Evolutionary conservation across 2,888 invertebrate species (phyloP), one percentile per base, ranked within the genome.

Genomic region (Chaitophorus viminalis): DNA sequence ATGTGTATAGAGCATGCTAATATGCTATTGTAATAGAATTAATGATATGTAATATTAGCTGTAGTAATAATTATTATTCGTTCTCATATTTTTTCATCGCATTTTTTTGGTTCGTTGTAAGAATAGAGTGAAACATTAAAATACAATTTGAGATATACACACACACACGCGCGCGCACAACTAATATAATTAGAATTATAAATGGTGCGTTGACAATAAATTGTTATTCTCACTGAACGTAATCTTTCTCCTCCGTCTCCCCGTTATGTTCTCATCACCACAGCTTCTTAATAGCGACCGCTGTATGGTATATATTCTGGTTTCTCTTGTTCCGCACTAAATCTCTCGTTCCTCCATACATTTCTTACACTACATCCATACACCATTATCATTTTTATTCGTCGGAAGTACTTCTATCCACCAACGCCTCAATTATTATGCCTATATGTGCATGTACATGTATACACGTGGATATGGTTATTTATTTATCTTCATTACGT

Each of bases 261-360:
- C 70, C 33, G n/a, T 33, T 31, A 25, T n/a, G 52, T 72, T 72
- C 33, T 72, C 72, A n/a, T 72, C 72, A 17, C 18, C 82, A 31
- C 72, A 33, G 70, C 82, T 72, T 82, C 82, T 82, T 72, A 54
- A 82, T 54, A 72, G 82, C 33, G n/a, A 72, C 33, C 9, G 21
- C n/a, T 46, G 39, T 75, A 18, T 54, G 18, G 8, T 9, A 9
- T 46, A 14, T 11, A 75, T 60, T 60, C 74, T 39, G 74, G 60
- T 83, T 75, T 83, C 60, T 83, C 74, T 83, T 74, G 83, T 83
- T 75, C 83, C 39, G 83, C 83, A 75, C 74, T 82, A 72, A 82
- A 82, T 83, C 60, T 74, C 54, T 75, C 74, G 21, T 36, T 39
- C 52, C 36, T 29, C 29, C 11, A 29, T 14, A 75, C 74, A 39